Percentiles rank a stretch among this genome's conserved stretches.
These are phyloP conservation scores for Setipinna tenuifilis DNA, from an alignment of 2,797 vertebrate genomes.

Conservation along the genomic window DNA sequence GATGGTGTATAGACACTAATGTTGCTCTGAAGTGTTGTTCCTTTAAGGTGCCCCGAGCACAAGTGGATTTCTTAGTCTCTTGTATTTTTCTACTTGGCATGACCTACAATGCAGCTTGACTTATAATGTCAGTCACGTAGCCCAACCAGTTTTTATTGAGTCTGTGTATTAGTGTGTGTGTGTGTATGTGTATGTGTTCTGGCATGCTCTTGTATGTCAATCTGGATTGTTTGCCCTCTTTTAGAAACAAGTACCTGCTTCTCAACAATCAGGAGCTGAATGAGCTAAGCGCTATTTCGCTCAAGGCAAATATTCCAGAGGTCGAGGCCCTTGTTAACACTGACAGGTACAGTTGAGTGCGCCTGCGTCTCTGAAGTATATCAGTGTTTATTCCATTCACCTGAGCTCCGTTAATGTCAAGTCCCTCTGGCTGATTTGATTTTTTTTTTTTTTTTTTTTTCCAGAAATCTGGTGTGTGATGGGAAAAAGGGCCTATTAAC, in stretches of 20 bases:
- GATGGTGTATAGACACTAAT: too few species aligned
- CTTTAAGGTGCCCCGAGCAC: too few species aligned
- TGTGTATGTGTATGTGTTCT: not conserved
- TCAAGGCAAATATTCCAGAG: slow-evolving; percentile 97
- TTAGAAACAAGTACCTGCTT: slow-evolving; percentile 96
- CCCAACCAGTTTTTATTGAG: not conserved
- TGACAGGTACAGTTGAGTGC: slow-evolving; percentile 77
- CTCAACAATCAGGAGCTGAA: slow-evolving; percentile 95
- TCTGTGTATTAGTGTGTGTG: not conserved
- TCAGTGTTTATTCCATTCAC: not conserved
- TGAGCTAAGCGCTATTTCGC: slow-evolving; percentile 94
- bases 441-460: not conserved
- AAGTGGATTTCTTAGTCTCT: too few species aligned
- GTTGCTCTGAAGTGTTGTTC: too few species aligned
- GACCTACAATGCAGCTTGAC: too few species aligned
- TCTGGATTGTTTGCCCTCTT: slow-evolving; percentile 38
- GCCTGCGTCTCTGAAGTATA: not conserved
- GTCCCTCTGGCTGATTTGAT: not conserved
- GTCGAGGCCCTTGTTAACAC: slow-evolving; percentile 97
- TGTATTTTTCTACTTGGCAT: too few species aligned
- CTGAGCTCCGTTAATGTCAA: not conserved
- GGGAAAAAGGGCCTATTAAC: slow-evolving; percentile 96
- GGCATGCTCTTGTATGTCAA: not conserved
- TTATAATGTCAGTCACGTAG: not conserved
- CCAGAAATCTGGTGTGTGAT: slow-evolving; percentile 92